Conservation (phyloP, 2,888 invertebrate genomes). For the Cephonodes hylas region DNA sequence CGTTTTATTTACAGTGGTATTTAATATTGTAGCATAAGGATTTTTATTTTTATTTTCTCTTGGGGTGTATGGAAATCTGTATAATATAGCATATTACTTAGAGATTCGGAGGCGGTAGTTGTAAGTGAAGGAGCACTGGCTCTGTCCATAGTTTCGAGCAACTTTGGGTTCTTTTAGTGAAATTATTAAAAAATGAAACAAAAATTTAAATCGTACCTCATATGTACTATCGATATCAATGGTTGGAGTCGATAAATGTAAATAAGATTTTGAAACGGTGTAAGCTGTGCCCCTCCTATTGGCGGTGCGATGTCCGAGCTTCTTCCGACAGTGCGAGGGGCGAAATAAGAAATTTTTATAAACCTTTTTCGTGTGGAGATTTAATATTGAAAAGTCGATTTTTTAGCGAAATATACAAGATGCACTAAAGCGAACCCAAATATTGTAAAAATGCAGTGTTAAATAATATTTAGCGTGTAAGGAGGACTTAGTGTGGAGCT, state of each 20-base stretch:
- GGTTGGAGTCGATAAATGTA: conserved; percentile 26
- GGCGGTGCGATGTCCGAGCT: neutral
- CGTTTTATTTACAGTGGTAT: conserved; percentile 51
- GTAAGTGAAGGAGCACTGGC: conserved; percentile 49
- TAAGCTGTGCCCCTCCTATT: neutral
- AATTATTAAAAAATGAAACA: conserved; percentile 25
- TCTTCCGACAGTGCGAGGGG: neutral
- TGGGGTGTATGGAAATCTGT: conserved; percentile 77
- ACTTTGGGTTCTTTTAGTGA: conserved; percentile 71
- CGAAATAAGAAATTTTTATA: conserved; percentile 8
- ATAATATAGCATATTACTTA: conserved; percentile 73
- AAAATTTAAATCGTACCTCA: conserved; percentile 19
- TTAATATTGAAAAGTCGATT: conserved; percentile 10
- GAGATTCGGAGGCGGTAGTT: conserved; percentile 62
- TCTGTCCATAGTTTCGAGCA: conserved; percentile 55
- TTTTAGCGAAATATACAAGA: conserved; percentile 44
- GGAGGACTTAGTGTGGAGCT: conserved; percentile 21
- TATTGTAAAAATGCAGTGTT: conserved; percentile 48
- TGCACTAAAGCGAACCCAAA: conserved; percentile 67
- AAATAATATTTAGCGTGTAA: conserved; percentile 50
- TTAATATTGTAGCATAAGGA: conserved; percentile 44
- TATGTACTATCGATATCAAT: conserved; percentile 52
- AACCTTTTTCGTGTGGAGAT: conserved; percentile 20
- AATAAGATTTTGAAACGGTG: conserved; percentile 8
- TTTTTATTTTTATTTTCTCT: conserved; percentile 51